Evolutionary conservation across 1,140 invertebrate species (phyloP), one percentile per base, ranked within the genome.

Genomic region (Lepidurus couesii): DNA sequence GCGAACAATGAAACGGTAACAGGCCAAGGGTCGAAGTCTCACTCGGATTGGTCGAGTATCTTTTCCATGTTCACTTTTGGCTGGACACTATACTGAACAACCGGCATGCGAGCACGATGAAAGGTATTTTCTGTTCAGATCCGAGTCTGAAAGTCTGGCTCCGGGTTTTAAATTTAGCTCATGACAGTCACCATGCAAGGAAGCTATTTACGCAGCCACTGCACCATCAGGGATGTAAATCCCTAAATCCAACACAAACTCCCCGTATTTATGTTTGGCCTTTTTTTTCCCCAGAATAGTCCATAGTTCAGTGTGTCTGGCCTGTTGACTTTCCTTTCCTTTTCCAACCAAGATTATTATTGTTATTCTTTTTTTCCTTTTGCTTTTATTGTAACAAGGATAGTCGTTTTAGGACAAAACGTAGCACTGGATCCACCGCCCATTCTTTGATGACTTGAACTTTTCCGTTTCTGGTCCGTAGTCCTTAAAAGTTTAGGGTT

Each of bases 131-230:
- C 53, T 11, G 53, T 65, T 65, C n/a, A 21, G 21, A 21, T 65
- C 53, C 53, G 21, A 65, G 9, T 65, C 53, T 65, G 53, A 65
- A 65, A 65, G 53, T 65, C 53, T 65, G 53, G 53, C 53, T 65
- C 53, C 16, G n/a, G 53, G 21, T 65, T 65, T 65, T 65, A 65
- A 65, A 65, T 65, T 65, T 65, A 65, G 53, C 53, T 65, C 16
- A 65, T 65, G 53, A 65, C 53, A 65, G 53, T 65, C 53, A 21
- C 53, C 53, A 65, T 65, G 53, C 53, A 65, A 65, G 53, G 53
- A 65, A 65, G 53, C 53, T 65, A 65, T 65, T 65, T 65, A 65
- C 53, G 53, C 53, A 65, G 53, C 53, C 53, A 65, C 16, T 65
- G 53, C 53, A 65, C 53, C 53, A 65, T 21, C 53, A 65, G 16